Conservation (phyloP, 2,797 vertebrate species). For the Nasua narica region DNA sequence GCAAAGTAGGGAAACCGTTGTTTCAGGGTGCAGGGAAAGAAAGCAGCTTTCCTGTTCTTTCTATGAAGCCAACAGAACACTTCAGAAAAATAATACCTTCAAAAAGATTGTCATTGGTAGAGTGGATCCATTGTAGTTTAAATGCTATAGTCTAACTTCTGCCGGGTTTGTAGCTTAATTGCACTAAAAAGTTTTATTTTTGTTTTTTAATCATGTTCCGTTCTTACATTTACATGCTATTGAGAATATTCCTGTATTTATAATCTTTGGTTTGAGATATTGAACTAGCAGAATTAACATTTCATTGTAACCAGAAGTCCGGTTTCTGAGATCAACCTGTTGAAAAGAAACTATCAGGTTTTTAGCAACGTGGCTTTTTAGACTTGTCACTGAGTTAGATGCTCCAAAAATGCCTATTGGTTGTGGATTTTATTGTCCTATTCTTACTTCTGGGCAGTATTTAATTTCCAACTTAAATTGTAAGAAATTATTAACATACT, state of each 20-base stretch:
- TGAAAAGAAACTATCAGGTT: not conserved
- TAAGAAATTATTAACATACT: not conserved
- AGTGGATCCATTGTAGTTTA: not conserved
- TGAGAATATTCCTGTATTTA: not conserved
- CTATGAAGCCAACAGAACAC: not conserved
- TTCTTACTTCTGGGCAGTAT: not conserved
- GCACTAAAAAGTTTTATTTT: not conserved
- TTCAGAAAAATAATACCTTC: not conserved
- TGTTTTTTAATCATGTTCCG: no score
- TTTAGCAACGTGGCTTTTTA: not conserved
- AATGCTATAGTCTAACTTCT: not conserved
- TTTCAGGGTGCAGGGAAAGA: not conserved
- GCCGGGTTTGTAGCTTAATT: not conserved
- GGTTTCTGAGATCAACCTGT: not conserved
- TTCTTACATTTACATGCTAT: not conserved
- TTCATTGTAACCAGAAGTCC: not conserved
- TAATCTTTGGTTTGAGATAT: not conserved
- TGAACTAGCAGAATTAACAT: not conserved
- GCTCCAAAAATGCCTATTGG: not conserved
- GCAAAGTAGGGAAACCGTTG: not conserved
- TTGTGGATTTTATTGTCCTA: not conserved
- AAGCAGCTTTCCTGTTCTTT: not conserved
- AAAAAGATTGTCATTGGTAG: not conserved
- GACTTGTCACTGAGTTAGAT: not conserved
- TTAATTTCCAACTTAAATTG: not conserved